phyloP scores from a whole-genome alignment of 2,888 invertebrate genomes.

The Penaeus monodon region DNA sequence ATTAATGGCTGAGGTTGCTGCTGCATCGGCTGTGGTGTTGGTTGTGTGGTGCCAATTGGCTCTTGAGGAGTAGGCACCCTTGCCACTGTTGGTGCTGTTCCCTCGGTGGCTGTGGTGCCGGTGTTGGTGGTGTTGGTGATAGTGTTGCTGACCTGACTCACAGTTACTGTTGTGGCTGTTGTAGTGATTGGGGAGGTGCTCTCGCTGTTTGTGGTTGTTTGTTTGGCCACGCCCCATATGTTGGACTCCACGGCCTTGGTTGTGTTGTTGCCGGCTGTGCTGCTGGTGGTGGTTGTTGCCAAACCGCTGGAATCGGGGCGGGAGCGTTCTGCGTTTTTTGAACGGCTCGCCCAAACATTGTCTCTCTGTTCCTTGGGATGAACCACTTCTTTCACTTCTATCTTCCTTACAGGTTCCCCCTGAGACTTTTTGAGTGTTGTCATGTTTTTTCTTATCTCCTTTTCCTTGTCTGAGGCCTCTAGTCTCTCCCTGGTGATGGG shows the following conservation, averaged over 20 bases:
- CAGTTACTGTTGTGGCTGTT: constrained; percentile 28
- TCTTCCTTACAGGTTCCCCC: constrained; percentile 45
- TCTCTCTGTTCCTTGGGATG: constrained; percentile 54
- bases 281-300: constrained; percentile 48
- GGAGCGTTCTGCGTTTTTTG: constrained; percentile 66
- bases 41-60: constrained; percentile 1
- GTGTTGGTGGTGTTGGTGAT: constrained; percentile 33
- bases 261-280: constrained; percentile 44
- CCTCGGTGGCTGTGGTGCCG: constrained; percentile 31
- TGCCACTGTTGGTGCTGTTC: constrained; percentile 22
- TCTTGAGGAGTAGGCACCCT: constrained; percentile 29
- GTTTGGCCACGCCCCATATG: constrained; percentile 55
- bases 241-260: constrained; percentile 59
- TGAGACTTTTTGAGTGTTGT: constrained; percentile 62
- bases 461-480: constrained; percentile 70
- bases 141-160: constrained; percentile 42
- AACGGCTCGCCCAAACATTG: constrained; percentile 60
- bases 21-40: not conserved
- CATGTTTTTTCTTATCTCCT: constrained; percentile 63
- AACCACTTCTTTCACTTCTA: constrained; percentile 43
- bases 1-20: not conserved
- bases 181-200: constrained; percentile 38
- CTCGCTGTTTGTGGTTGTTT: constrained; percentile 41
- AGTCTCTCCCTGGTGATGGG: constrained; percentile 76
- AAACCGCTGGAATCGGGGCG: constrained; percentile 65